Evolutionary conservation across 2,797 vertebrate genomes (phyloP).

Genomic region (Dermochelys coriacea): DNA sequence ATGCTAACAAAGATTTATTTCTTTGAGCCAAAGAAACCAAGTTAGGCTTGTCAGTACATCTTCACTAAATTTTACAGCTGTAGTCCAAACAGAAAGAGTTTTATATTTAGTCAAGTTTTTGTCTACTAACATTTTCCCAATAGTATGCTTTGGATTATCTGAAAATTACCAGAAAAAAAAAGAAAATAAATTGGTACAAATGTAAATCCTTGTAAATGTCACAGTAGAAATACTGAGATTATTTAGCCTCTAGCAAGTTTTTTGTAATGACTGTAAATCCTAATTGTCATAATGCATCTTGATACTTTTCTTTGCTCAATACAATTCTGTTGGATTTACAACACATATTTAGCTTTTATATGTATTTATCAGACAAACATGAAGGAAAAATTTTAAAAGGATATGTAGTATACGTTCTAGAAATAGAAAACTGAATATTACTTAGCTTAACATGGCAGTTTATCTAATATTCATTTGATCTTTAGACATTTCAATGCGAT

Average conservation of each 20-base stretch:
- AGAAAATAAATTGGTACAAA: background rate
- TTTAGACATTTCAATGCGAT: slow-evolving; percentile 64
- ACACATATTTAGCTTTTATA: slow-evolving; percentile 33
- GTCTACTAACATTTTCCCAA: slow-evolving; percentile 14
- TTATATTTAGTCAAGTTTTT: background rate
- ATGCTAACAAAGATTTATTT: background rate
- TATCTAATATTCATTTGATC: slow-evolving; percentile 68
- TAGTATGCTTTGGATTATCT: background rate
- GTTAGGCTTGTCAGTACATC: background rate
- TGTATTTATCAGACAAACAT: slow-evolving; percentile 7
- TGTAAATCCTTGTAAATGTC: background rate
- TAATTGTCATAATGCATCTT: slow-evolving; percentile 59
- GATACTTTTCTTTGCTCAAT: slow-evolving; percentile 32
- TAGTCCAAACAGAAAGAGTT: background rate
- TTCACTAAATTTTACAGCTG: background rate
- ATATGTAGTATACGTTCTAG: slow-evolving; percentile 1
- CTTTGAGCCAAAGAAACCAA: background rate
- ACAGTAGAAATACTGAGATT: slow-evolving; percentile 5
- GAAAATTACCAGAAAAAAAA: slow-evolving; percentile 31
- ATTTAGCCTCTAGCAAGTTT: slow-evolving; percentile 48
- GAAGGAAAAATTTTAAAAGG: slow-evolving; percentile 46
- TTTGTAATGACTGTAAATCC: slow-evolving; percentile 65
- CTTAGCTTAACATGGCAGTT: slow-evolving; percentile 63
- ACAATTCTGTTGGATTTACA: slow-evolving; percentile 10
- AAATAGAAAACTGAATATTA: slow-evolving; percentile 48